Base-by-base conservation (phyloP, 1,140 invertebrate species). In the Drosophila truncata region DNA sequence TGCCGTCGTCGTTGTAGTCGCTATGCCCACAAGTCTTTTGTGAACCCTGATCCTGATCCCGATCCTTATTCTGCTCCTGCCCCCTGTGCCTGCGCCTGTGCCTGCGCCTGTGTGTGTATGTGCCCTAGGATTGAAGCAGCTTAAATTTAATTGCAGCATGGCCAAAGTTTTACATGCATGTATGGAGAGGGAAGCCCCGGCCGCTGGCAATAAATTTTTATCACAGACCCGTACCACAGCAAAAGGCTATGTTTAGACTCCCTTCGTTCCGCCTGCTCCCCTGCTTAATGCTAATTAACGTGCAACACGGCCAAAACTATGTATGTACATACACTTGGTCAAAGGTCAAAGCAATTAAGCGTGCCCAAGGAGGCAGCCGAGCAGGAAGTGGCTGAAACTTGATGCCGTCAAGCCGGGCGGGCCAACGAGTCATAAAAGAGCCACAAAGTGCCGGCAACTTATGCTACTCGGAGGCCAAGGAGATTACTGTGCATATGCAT, bases 201-300 rank as follows among this genome's bases (percentile, higher is more conserved):
- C 50, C 62, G 47, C 58, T 44, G 49, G 62, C 63, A 76, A 86
- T 86, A 86, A 80, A 87, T 86, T 86, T 86, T 86, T 87, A 86
- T 86, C 79, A 82, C 82, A 86, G 31, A 23, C 50, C 18, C 50
- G 31, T 69, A 69, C 69, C 31, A 37, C 35, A 16, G 73, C 33
- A 31, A 54, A n/a, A 67, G 65, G 62, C 33, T n/a, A 37, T 55
- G 52, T 55, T 65, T 60, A 58, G 23, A 49, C 57, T 33, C 33
- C 47, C 37, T 35, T 31, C 49, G 42, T 54, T 73, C 55, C 71
- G 64, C 55, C 31, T 41, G 66, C 63, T 54, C 49, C 27, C 29
- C 78, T 85, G 75, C 75, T 91, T 85, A 90, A 82, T 86, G 78
- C 85, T 90, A 85, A 91, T 90, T 90, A 90, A 90, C 81, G 88